A percentile compares a stretch with the other conserved stretches of the same genome.
These are phyloP conservation scores for Mastacembelus armatus DNA, from an alignment of 2,797 vertebrate genomes.

Conservation along the genomic window DNA sequence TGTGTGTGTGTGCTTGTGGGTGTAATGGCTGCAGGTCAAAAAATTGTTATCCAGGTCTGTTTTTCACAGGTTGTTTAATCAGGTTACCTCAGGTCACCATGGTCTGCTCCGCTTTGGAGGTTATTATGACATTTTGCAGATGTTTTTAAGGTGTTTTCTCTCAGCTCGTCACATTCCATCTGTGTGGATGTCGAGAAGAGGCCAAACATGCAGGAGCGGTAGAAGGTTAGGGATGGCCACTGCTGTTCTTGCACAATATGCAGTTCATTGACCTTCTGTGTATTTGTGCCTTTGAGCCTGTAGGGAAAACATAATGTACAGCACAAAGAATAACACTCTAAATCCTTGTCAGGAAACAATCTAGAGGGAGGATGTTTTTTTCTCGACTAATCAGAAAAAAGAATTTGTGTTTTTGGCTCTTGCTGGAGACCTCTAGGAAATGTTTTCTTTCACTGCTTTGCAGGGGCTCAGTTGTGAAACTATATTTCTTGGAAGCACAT, in stretches of 20 bases:
- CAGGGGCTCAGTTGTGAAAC: slow-evolving; percentile 17
- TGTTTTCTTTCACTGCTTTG: slow-evolving; percentile 16
- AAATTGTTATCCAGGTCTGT: slow-evolving; percentile 23
- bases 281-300: slow-evolving; percentile 28
- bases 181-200: slow-evolving; percentile 48
- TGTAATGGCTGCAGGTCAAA: slow-evolving; percentile 13
- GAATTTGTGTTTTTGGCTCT: slow-evolving; percentile 39
- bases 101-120: slow-evolving; percentile 27
- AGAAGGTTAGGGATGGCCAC: slow-evolving; percentile 54
- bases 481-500: slow-evolving; percentile 16
- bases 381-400: slow-evolving; percentile 56
- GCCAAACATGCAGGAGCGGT: slow-evolving; percentile 52
- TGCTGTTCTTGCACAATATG: slow-evolving; percentile 71
- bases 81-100: slow-evolving; percentile 20
- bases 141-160: slow-evolving; percentile 50
- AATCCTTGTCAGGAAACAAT: slow-evolving; percentile 59
- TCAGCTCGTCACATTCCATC: slow-evolving; percentile 67
- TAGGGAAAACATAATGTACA: slow-evolving; percentile 54
- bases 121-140: slow-evolving; percentile 53
- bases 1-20: background rate
- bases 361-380: slow-evolving; percentile 65
- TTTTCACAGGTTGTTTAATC: slow-evolving; percentile 39
- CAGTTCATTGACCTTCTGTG: slow-evolving; percentile 68
- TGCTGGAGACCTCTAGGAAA: slow-evolving; percentile 26
- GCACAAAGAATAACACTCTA: slow-evolving; percentile 56